Evolutionary conservation across 2,888 invertebrate genomes (phyloP), one percentile per base, ranked within the genome.

Genomic region (Leucophenga maculata): DNA sequence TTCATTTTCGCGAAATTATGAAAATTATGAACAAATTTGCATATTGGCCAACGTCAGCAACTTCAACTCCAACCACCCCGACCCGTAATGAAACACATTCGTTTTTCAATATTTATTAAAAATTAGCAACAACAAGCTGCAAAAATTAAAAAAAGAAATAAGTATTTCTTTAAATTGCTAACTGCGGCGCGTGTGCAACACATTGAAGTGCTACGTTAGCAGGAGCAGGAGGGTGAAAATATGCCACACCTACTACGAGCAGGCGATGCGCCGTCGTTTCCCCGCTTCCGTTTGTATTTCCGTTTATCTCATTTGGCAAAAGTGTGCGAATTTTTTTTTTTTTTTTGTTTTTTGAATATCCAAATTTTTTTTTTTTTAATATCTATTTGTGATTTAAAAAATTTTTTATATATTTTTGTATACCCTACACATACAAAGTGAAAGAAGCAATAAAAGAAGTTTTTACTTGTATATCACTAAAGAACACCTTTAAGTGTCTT

Each of bases 91-190:
- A n/a, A n/a, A n/a, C 13, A 1, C 16, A 14, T 50, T 48, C 16
- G 39, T 68, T 75, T 68, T 75, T 77, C 77, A 82, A 77, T 82
- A 74, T 78, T 79, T 85, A 79, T 80, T 79, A 77, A 79, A 81
- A 85, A 82, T 83, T 85, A 79, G 74, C 77, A 79, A 77, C 81
- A 80, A 75, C 79, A 83, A 74, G 84, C 80, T 80, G 78, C 74
- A 73, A 73, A 69, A 66, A 74, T 72, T 70, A 71, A 72, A n/a
- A 64, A 69, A 72, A 65, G 57, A 67, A 52, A 48, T 55, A 44
- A 52, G 62, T 59, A 46, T 59, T 32, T 6, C 18, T 20, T 67
- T 44, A 65, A 18, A 74, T 69, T 60, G 31, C 22, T 52, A 32
- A 59, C 48, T 11, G 46, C 1, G 62, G 39, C 65, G 65, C 65